phyloP scores from a whole-genome alignment of 1,140 invertebrate species.

The Phocides pigmalion region DNA sequence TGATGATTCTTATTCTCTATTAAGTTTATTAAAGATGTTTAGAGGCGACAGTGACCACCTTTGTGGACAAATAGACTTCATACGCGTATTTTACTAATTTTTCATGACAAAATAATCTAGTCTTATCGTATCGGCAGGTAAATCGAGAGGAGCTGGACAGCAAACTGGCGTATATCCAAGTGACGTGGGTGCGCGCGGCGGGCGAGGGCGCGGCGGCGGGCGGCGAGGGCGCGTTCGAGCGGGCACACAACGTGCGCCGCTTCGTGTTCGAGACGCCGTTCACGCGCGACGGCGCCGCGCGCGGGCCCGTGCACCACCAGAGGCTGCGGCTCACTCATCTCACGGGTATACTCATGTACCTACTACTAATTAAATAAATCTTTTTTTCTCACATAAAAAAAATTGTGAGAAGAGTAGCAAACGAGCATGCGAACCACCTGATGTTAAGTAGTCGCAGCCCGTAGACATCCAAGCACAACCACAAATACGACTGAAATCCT shows the following conservation, averaged over 20 bases:
- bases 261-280: conserved; percentile 98
- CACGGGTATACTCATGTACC: conserved; percentile 84
- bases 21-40: no score
- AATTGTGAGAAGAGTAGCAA: neutral
- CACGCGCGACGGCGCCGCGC: conserved; percentile 91
- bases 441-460: no score
- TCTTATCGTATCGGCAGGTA: conserved; percentile 85
- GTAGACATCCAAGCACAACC: no score
- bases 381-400: no score
- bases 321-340: conserved; percentile 94
- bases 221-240: conserved; percentile 69
- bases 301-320: conserved; percentile 93
- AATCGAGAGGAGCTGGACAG: conserved; percentile 90
- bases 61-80: no score
- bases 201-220: conserved; percentile 67
- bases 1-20: no score
- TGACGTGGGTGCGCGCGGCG: conserved; percentile 87
- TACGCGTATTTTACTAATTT: no score
- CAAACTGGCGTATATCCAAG: conserved; percentile 95
- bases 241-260: conserved; percentile 92
- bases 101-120: no score
- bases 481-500: no score
- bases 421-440: no score
- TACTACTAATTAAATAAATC: no score
- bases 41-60: no score